Evolutionary conservation across 2,888 invertebrate genomes (phyloP), one percentile per base, ranked within the genome.

Genomic region (Phorcus lineatus): DNA sequence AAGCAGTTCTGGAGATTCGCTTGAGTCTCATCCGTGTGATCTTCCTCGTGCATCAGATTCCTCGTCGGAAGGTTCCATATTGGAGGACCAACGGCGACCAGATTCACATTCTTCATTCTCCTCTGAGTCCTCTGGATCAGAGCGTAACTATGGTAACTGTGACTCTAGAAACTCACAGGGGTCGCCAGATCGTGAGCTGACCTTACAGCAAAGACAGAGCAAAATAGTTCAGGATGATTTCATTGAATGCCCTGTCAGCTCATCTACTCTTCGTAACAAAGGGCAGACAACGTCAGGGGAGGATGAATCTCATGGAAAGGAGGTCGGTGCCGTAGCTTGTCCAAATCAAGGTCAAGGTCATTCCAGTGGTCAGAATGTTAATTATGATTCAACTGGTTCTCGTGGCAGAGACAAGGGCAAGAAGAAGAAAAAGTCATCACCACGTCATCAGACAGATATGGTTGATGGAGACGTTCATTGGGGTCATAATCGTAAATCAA

Each of bases 201-300:
- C 17, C 9, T 28, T 28, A 24, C 62, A 62, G 62, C 53, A 47
- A 22, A 53, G 36, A n/a, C 55, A 31, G 11, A 55, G 57, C 55
- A 66, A 78, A 40, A 62, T 66, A 36, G 52, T 66, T 47, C 47
- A 47, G 22, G 78, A 78, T 67, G 78, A 78, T 7, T 67, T 67
- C 28, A 66, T 78, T 17, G 67, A 47, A 9, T 47, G 62, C 24
- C 76, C 36, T 28, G 76, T 76, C 2, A 55, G 76, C 24, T 57
- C 78, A 1, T 47, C 40, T 40, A 40, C 66, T 17, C 52, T 78
- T 6, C 28, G 31, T 28, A 70, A 70, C 22, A 78, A 78, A 31
- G n/a, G 36, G 6, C 62, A 24, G 13, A 62, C 24, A 24, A 24
- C 62, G 13, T 16, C 24, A 9, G 28, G 24, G 13, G 40, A 70